These are phyloP conservation scores for Meriones unguiculatus DNA, from an alignment of 2,113 vertebrate genomes.

Conservation along the genomic window DNA sequence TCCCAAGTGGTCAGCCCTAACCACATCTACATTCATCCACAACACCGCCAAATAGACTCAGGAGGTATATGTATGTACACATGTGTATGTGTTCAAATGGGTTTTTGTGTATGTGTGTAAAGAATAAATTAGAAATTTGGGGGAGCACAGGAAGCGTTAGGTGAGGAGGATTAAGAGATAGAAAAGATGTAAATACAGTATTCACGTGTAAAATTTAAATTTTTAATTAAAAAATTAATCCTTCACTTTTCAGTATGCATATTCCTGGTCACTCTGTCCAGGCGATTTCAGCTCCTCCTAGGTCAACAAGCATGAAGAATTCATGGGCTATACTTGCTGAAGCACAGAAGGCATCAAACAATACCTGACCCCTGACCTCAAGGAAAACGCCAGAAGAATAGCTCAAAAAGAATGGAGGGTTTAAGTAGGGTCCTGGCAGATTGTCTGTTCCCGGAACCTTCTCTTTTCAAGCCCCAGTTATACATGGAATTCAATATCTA, in stretches of 20 bases:
- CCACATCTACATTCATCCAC: neutral
- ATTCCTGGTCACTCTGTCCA: slow-evolving; percentile 19
- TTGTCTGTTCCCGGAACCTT: neutral
- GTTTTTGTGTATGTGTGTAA: too few species aligned
- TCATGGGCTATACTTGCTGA: neutral
- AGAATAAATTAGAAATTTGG: neutral
- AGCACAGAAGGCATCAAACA: neutral
- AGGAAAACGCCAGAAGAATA: neutral
- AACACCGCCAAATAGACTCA: neutral
- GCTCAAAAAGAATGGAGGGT: neutral
- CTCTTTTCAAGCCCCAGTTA: neutral
- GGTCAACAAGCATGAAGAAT: neutral
- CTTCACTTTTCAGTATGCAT: neutral
- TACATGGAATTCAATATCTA: neutral
- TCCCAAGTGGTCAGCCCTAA: neutral
- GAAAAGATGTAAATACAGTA: neutral
- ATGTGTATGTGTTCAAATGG: neutral
- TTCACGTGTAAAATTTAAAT: neutral
- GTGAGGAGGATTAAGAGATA: neutral
- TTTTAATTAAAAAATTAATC: neutral
- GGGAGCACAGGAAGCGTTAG: neutral
- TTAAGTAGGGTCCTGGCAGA: neutral
- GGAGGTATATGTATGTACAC: neutral
- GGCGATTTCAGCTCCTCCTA: slow-evolving; percentile 3
- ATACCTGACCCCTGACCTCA: neutral